phyloP scores from a whole-genome alignment of 2,888 invertebrate species.

The Notodonta dromedarius region DNA sequence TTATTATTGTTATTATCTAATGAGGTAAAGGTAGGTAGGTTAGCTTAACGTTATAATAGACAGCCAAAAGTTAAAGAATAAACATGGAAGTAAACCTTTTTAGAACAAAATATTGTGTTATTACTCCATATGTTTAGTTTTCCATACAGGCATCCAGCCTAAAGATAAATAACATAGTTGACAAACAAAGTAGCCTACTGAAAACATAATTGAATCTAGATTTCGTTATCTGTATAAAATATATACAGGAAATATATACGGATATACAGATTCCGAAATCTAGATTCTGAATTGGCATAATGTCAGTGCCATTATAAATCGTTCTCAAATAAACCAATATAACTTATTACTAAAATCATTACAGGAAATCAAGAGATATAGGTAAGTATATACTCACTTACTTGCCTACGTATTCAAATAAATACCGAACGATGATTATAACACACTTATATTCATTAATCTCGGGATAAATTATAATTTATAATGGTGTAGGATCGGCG shows the following conservation, averaged over 20 bases:
- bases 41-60: too few species aligned
- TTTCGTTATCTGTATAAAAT: too few species aligned
- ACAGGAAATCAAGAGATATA: constrained; percentile 58
- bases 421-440: constrained; percentile 65
- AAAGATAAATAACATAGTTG: constrained; percentile 13
- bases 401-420: constrained; percentile 39
- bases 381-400: too few species aligned
- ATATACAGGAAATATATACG: too few species aligned
- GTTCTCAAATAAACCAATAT: constrained; percentile 51
- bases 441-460: constrained; percentile 72
- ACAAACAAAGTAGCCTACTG: not conserved
- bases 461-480: constrained; percentile 71
- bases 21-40: too few species aligned
- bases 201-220: constrained; percentile 9
- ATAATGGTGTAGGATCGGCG: constrained; percentile 57
- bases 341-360: constrained; percentile 58
- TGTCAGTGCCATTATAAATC: constrained; percentile 38
- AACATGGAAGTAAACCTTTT: too few species aligned
- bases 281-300: constrained; percentile 19
- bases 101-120: not conserved
- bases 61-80: too few species aligned
- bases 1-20: too few species aligned
- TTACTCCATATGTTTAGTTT: constrained; percentile 11
- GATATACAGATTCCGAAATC: constrained; percentile 25
- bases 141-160: constrained; percentile 19